These are phyloP conservation scores for Anguilla obscura DNA, from an alignment of 2,797 vertebrate species.

Conservation along the genomic window DNA sequence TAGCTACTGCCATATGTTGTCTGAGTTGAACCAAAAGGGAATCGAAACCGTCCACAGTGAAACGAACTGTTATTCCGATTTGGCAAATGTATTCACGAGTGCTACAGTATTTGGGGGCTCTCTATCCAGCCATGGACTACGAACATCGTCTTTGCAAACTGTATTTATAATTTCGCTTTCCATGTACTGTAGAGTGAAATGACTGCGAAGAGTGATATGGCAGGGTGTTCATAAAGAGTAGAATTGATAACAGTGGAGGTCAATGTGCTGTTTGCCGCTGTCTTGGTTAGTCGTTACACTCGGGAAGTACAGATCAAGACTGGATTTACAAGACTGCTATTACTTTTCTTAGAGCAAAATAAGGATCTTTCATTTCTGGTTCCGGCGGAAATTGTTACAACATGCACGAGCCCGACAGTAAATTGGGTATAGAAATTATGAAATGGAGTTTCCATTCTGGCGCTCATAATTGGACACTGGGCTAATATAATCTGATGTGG, in stretches of 20 bases:
- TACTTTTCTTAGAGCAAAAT: not conserved
- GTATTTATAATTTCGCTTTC: too few relatives aligned
- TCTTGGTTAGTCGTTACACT: not conserved
- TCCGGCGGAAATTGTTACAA: not conserved
- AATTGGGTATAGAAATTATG: not conserved
- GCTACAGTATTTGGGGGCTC: too few relatives aligned
- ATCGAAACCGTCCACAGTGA: not conserved
- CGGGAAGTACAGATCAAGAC: not conserved
- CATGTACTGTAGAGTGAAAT: too few relatives aligned
- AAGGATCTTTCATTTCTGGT: not conserved
- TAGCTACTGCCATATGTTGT: not conserved
- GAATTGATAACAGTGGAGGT: not conserved
- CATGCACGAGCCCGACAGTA: not conserved
- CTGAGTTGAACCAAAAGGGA: not conserved
- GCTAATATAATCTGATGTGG: not conserved
- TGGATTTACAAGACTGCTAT: not conserved
- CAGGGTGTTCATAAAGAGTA: too few relatives aligned
- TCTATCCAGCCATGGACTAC: too few relatives aligned
- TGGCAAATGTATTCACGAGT: not conserved
- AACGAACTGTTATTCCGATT: not conserved
- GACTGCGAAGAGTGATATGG: too few relatives aligned
- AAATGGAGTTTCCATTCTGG: constrained; percentile 1
- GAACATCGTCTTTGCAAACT: too few relatives aligned
- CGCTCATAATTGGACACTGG: not conserved
- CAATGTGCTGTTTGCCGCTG: not conserved